These are phyloP conservation scores for Cladopsammia gracilis DNA, from an alignment of 64 coral and sea anemone species.

Conservation along the genomic window DNA sequence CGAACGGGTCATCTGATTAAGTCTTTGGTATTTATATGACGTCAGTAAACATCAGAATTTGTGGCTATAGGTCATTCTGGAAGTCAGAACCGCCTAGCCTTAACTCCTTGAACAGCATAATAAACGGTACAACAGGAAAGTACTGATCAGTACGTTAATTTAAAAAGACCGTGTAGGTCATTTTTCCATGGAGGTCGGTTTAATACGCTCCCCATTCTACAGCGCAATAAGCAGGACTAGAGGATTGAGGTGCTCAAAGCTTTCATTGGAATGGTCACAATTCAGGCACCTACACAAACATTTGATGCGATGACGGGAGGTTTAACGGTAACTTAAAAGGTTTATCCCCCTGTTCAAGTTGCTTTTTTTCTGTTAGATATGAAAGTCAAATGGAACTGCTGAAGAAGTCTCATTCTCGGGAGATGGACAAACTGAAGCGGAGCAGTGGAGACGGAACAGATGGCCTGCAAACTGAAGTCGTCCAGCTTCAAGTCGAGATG, in stretches of 20 bases:
- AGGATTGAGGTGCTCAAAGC: background rate
- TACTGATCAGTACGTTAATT: no score
- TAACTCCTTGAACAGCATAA: no score
- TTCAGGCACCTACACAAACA: background rate
- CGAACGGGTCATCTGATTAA: background rate
- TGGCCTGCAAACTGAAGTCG: slow-evolving; percentile 81
- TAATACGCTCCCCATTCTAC: no score
- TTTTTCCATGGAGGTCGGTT: no score
- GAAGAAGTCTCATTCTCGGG: slow-evolving; percentile 91
- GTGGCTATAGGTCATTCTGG: background rate
- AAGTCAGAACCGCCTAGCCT: background rate
- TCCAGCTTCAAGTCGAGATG: slow-evolving; percentile 89
- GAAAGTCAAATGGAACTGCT: slow-evolving; percentile 93
- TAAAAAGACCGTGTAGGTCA: no score
- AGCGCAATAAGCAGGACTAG: no score
- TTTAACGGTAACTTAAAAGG: background rate
- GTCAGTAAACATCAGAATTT: background rate
- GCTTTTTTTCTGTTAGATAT: slow-evolving; percentile 51
- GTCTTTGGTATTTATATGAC: background rate
- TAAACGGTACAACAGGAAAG: no score
- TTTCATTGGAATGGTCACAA: background rate
- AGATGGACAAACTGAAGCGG: slow-evolving; percentile 90
- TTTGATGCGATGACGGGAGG: background rate
- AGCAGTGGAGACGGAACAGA: slow-evolving; percentile 72
- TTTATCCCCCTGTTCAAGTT: background rate